A percentile compares a stretch with the other conserved stretches of the same genome.
phyloP scores from a whole-genome alignment of 2,113 vertebrate species.

The Hippocampus guttulatus region DNA sequence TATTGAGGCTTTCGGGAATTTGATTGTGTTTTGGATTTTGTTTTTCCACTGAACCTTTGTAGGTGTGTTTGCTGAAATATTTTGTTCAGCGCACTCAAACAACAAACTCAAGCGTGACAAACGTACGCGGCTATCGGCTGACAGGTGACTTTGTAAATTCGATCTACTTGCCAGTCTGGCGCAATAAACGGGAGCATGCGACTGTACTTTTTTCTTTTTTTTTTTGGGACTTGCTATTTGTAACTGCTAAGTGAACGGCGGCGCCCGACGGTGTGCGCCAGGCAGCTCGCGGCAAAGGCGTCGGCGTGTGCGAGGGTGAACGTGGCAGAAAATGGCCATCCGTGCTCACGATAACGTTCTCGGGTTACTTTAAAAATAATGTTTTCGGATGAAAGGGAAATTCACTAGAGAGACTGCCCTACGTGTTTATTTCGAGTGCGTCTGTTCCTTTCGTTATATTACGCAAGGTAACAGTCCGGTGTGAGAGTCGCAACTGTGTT shows the following conservation, averaged over 20 bases:
- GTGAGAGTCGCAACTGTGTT: neutral
- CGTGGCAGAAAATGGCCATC: slow-evolving; percentile 9
- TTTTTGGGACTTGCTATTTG: neutral
- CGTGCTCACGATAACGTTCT: slow-evolving; percentile 9
- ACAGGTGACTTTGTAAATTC: neutral
- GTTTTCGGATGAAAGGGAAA: too few relatives aligned
- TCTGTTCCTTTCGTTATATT: too few relatives aligned
- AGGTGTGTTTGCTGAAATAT: too few relatives aligned
- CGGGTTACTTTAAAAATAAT: neutral
- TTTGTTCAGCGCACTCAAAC: too few relatives aligned
- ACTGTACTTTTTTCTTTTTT: neutral
- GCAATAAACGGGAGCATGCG: too few relatives aligned
- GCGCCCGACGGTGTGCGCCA: slow-evolving; percentile 1
- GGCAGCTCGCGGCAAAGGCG: neutral
- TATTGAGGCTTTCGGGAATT: too few relatives aligned
- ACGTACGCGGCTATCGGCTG: neutral
- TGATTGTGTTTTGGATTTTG: too few relatives aligned
- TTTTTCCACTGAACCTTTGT: too few relatives aligned
- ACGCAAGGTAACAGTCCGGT: too few relatives aligned
- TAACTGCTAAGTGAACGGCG: neutral
- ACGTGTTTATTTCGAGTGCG: too few relatives aligned
- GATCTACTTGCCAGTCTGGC: neutral
- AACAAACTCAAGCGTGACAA: too few relatives aligned
- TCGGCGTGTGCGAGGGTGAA: slow-evolving; percentile 1
- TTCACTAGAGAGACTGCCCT: too few relatives aligned